Evolutionary conservation across 2,797 vertebrate genomes (phyloP).

Genomic region (Pterois miles): DNA sequence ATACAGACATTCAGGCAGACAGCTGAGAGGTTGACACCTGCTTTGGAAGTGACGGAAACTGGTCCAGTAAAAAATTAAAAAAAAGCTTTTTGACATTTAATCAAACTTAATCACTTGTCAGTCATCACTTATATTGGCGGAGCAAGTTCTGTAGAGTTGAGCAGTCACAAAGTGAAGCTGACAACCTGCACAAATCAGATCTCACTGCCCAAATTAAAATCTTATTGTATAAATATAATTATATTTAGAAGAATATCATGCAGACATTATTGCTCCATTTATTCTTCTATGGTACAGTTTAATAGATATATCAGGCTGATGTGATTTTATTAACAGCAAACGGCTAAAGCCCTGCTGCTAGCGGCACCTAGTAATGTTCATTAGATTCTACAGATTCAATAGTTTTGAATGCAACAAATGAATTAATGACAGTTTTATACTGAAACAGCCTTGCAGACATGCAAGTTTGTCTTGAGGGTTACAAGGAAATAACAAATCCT

Average conservation of each 20-base stretch:
- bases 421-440: neutral
- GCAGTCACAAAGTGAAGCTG: neutral
- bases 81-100: conserved; percentile 27
- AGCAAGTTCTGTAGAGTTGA: neutral
- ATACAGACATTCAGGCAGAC: conserved; percentile 29
- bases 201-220: conserved; percentile 10
- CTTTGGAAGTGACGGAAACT: conserved; percentile 18
- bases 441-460: neutral
- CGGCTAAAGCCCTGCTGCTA: neutral
- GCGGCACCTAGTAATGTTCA: neutral
- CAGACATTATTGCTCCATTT: conserved; percentile 9
- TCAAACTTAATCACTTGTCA: conserved; percentile 21
- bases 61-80: neutral
- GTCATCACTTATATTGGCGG: conserved; percentile 6
- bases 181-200: conserved; percentile 26
- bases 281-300: conserved; percentile 16
- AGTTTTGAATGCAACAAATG: neutral
- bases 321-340: conserved; percentile 14
- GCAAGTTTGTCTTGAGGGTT: neutral
- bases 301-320: conserved; percentile 1
- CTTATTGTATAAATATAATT: conserved; percentile 16
- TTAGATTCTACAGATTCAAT: conserved; percentile 17
- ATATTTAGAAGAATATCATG: conserved; percentile 2
- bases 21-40: conserved; percentile 52
- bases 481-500: too few relatives aligned